A percentile compares a stretch with the other conserved stretches of the same genome.
Evolutionary conservation across 2,797 vertebrate genomes (phyloP).

Genomic region (Ispidina picta): DNA sequence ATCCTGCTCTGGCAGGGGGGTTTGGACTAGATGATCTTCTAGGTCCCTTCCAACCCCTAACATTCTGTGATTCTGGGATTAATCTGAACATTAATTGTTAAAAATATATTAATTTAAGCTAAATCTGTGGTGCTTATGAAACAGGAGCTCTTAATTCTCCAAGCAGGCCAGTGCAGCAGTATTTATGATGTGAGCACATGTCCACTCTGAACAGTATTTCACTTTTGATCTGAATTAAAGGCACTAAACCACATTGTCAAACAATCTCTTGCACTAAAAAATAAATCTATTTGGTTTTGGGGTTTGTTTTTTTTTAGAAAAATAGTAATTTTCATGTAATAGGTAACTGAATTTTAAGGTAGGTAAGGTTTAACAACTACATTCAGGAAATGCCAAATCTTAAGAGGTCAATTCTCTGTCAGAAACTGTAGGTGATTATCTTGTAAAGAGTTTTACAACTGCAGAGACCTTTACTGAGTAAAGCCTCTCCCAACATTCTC

Average conservation of each 20-base stretch:
- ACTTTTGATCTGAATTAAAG: conserved; percentile 15
- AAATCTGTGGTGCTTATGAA: not conserved
- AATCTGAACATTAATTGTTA: not conserved
- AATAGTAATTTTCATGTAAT: not conserved
- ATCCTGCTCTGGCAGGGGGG: too few relatives aligned
- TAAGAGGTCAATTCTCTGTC: not conserved
- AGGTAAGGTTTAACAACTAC: not conserved
- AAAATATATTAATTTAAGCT: not conserved
- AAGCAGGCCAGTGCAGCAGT: not conserved
- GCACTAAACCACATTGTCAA: not conserved
- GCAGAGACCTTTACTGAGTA: not conserved
- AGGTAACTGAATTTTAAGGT: not conserved
- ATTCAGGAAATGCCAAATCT: not conserved
- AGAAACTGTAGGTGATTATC: not conserved
- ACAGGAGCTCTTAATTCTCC: not conserved
- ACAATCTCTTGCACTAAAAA: not conserved
- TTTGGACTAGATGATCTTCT: too few relatives aligned
- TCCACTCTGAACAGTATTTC: not conserved
- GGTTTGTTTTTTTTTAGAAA: not conserved
- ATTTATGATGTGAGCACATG: not conserved
- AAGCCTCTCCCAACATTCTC: not conserved
- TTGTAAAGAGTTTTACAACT: not conserved
- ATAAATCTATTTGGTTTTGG: too few relatives aligned
- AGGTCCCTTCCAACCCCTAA: too few relatives aligned
- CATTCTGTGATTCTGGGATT: not conserved